Evolutionary conservation across 1,140 invertebrate species (phyloP), one percentile per base, ranked within the genome.

Genomic region (Thaumatotibia leucotreta): DNA sequence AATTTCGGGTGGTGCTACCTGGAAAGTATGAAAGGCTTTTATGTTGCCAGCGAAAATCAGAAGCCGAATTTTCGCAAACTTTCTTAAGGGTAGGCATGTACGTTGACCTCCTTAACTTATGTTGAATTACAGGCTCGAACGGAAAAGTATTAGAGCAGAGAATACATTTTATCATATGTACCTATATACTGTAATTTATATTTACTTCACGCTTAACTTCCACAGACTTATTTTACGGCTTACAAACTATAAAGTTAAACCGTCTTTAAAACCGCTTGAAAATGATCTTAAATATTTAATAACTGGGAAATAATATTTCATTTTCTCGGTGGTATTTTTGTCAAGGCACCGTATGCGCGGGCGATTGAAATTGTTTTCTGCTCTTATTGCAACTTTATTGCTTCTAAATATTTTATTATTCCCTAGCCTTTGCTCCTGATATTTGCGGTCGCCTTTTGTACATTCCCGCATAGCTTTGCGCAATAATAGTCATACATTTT

Each of bases 11-110:
- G 4, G 29, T 31, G 39, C 6, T 58, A 31, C 52, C 27, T 58
- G 52, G 52, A 31, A 58, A 58, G 9, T 58, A 58, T 58, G 52
- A 58, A 58, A 27, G 52, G 52, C 24, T 11, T 58, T 54, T 54
- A 29, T 58, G 23, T 29, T 58, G 52, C n/a, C 52, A 14, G 6
- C n/a, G 50, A 27, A 58, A 58, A 58, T 27, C 52, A 29, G 52
- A 58, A 23, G 52, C 52, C 23, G 52, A 27, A 27, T 58, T 31
- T 58, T 31, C 29, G 39, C n/a, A 45, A 45, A 45, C n/a, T 45
- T 45, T 45, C 39, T 6, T 45, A 8, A 14, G 39, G 50, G 50
- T 54, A n/a, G 9, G 52, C 52, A 4, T 27, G 52, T 58, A 1
- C 20, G 17, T 45, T 45, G 39, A 45, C 39, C 39, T 45, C 17